A percentile compares a stretch with the other conserved stretches of the same genome.
Evolutionary conservation across 2,797 vertebrate genomes (phyloP).

Genomic region (Cyprinella venusta): DNA sequence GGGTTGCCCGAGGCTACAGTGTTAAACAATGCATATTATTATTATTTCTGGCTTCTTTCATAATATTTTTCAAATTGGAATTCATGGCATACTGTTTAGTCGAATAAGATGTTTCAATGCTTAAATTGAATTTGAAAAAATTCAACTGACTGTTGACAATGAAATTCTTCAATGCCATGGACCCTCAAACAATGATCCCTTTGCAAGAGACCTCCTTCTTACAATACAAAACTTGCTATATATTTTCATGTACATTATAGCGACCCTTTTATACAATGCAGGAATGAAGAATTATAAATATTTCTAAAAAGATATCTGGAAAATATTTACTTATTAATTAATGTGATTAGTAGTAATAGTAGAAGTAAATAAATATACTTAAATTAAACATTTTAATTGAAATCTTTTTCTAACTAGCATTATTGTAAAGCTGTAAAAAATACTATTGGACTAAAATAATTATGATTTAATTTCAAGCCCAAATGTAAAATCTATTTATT

Average conservation of each 20-base stretch:
- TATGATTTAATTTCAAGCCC: background rate
- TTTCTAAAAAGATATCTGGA: background rate
- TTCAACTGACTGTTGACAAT: background rate
- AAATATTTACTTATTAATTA: background rate
- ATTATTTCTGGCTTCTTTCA: background rate
- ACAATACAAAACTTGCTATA: background rate
- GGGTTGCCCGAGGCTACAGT: background rate
- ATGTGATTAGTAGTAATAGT: background rate
- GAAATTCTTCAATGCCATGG: background rate
- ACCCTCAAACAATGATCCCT: background rate
- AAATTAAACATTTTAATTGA: background rate
- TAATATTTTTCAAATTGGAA: background rate
- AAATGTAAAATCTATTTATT: background rate
- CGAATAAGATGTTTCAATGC: background rate
- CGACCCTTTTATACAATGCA: background rate
- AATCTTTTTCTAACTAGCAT: background rate
- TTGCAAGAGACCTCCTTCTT: background rate
- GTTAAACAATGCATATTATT: background rate
- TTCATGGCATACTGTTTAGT: background rate
- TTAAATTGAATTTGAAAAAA: background rate
- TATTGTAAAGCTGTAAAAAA: background rate
- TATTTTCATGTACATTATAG: background rate
- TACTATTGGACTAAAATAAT: background rate
- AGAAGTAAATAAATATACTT: background rate
- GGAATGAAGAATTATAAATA: background rate